A percentile compares a stretch with the other conserved stretches of the same genome.
Evolutionary conservation across 2,888 invertebrate genomes (phyloP).

Genomic region (Cordylochernes scorpioides): DNA sequence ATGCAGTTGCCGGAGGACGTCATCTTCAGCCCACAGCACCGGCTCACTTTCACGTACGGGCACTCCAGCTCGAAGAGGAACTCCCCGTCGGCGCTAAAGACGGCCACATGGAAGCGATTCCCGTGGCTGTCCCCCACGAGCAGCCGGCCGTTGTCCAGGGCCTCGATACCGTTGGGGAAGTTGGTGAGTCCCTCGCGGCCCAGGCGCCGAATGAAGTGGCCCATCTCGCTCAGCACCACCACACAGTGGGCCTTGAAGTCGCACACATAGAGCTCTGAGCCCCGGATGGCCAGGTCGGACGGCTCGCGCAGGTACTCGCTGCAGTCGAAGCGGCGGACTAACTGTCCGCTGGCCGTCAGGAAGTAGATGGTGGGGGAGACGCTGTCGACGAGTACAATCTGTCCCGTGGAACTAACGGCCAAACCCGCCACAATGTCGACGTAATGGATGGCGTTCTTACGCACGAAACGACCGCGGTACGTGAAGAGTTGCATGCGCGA

Average conservation of each 20-base stretch:
- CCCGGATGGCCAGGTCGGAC: slow-evolving; percentile 81
- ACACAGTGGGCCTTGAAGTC: slow-evolving; percentile 96
- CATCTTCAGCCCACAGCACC: slow-evolving; percentile 89
- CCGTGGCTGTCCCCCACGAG: slow-evolving; percentile 90
- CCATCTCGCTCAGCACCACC: slow-evolving; percentile 80
- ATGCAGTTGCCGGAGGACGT: slow-evolving; percentile 87
- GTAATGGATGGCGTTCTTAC: slow-evolving; percentile 58
- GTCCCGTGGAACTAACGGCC: slow-evolving; percentile 66
- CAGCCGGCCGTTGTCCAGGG: slow-evolving; percentile 84
- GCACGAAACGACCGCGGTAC: slow-evolving; percentile 75
- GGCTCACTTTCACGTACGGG: slow-evolving; percentile 88
- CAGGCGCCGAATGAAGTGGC: slow-evolving; percentile 66
- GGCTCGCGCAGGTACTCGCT: slow-evolving; percentile 93
- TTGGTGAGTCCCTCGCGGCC: slow-evolving; percentile 85
- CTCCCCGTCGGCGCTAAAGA: slow-evolving; percentile 48
- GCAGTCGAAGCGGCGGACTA: slow-evolving; percentile 88
- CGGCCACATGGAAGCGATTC: slow-evolving; percentile 87
- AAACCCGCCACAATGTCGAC: slow-evolving; percentile 51
- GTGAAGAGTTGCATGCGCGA: slow-evolving; percentile 94
- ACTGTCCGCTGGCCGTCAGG: slow-evolving; percentile 65
- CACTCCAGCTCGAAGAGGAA: slow-evolving; percentile 42
- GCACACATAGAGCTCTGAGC: slow-evolving; percentile 52
- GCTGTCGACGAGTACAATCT: slow-evolving; percentile 86
- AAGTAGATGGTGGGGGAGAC: slow-evolving; percentile 89
- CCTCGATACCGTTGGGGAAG: slow-evolving; percentile 91